Conservation (phyloP, 2,113 vertebrate species). For the Tauraco erythrolophus region DNA sequence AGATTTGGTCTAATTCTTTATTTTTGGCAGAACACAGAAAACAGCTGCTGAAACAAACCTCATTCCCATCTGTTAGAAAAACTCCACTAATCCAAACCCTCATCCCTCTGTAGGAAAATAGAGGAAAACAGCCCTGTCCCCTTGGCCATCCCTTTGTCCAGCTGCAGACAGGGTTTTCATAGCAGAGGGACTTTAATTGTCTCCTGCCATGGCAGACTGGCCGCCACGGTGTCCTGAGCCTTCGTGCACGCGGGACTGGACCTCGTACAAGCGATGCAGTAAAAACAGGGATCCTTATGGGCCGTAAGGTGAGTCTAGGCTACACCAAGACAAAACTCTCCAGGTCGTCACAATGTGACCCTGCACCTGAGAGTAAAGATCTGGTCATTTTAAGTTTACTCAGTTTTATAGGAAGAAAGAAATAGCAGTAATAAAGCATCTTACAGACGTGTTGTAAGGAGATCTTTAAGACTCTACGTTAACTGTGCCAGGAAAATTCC, state of each 20-base stretch:
- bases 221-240: neutral
- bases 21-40: neutral
- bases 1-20: neutral
- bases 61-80: neutral
- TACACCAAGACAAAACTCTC: neutral
- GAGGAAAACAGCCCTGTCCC: neutral
- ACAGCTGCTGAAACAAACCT: neutral
- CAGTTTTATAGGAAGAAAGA: neutral
- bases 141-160: neutral
- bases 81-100: neutral
- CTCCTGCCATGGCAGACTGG: neutral
- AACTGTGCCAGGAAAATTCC: neutral
- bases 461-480: neutral
- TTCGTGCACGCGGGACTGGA: fast-evolving
- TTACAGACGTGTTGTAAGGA: neutral
- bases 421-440: neutral
- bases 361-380: neutral
- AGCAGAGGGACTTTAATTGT: neutral
- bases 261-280: fast-evolving
- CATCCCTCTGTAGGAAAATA: neutral
- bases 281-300: neutral
- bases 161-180: neutral
- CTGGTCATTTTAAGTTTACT: neutral
- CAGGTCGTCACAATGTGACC: neutral
- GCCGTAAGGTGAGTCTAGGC: neutral